These are phyloP conservation scores for Rhyacophila evoluta DNA, from an alignment of 2,888 invertebrate genomes.

Conservation along the genomic window DNA sequence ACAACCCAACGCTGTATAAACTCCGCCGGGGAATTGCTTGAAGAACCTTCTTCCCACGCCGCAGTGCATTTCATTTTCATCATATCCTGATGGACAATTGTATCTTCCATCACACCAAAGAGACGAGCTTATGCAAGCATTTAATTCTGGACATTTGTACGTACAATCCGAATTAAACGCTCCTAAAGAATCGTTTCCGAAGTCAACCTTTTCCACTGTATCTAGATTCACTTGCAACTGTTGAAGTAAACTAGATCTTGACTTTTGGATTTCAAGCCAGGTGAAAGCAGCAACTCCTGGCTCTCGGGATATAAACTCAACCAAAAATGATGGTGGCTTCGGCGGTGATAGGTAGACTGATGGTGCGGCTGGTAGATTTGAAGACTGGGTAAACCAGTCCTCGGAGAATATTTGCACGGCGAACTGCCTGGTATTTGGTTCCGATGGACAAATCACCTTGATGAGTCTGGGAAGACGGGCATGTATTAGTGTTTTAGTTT, in stretches of 20 bases:
- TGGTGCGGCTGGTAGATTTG: slow-evolving; percentile 52
- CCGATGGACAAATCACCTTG: slow-evolving; percentile 80
- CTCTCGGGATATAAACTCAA: slow-evolving; percentile 75
- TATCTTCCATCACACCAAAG: slow-evolving; percentile 81
- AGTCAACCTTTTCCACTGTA: slow-evolving; percentile 57
- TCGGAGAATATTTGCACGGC: slow-evolving; percentile 84
- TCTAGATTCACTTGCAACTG: slow-evolving; percentile 62
- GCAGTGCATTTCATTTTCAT: slow-evolving; percentile 78
- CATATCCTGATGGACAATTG: slow-evolving; percentile 77
- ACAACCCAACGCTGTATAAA: slow-evolving; percentile 70
- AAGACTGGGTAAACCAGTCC: slow-evolving; percentile 75
- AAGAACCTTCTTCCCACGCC: slow-evolving; percentile 69
- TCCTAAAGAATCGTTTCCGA: slow-evolving; percentile 61
- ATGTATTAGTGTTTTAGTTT: no score
- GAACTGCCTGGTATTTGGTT: slow-evolving; percentile 74
- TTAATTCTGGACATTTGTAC: slow-evolving; percentile 78
- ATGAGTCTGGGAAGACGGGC: slow-evolving; percentile 62
- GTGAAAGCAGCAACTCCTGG: slow-evolving; percentile 81
- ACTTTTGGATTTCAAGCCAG: slow-evolving; percentile 81
- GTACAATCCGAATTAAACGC: slow-evolving; percentile 66
- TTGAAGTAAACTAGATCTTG: slow-evolving; percentile 60
- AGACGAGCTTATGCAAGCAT: slow-evolving; percentile 80
- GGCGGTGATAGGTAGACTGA: slow-evolving; percentile 49
- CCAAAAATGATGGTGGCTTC: slow-evolving; percentile 53
- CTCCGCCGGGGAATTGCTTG: slow-evolving; percentile 68